Evolutionary conservation across 2,113 vertebrate genomes (phyloP).

Genomic region (Promerops cafer): DNA sequence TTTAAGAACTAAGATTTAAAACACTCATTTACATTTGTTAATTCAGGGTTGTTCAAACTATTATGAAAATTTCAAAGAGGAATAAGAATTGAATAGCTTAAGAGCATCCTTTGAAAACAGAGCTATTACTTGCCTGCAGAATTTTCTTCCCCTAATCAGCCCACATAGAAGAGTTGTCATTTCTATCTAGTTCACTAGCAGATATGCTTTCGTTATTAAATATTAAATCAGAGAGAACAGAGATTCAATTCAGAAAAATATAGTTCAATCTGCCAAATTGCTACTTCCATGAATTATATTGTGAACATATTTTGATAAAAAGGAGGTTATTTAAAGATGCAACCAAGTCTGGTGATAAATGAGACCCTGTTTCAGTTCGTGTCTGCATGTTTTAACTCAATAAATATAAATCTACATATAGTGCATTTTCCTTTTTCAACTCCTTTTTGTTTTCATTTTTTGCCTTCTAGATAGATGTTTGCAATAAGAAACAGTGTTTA

Average conservation of each 20-base stretch:
- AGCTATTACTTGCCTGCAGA: conserved; percentile 6
- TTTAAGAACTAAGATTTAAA: not conserved
- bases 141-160: conserved; percentile 6
- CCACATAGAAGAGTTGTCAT: conserved; percentile 27
- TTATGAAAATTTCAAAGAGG: not conserved
- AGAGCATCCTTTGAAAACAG: conserved; percentile 31
- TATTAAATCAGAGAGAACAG: conserved; percentile 29
- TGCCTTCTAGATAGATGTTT: conserved; percentile 16
- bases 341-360: conserved; percentile 59
- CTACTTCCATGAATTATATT: conserved; percentile 44
- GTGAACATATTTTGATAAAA: conserved; percentile 39
- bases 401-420: conserved; percentile 47
- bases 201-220: conserved; percentile 36
- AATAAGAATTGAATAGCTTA: not conserved
- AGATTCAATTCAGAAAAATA: not conserved
- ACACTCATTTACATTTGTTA: conserved; percentile 34
- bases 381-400: conserved; percentile 49
- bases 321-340: conserved; percentile 57
- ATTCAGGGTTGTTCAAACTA: conserved; percentile 30
- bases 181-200: conserved; percentile 25
- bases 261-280: conserved; percentile 16
- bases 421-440: not conserved
- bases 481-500: conserved; percentile 39
- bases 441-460: not conserved
- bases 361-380: conserved; percentile 17